Percentiles rank a stretch among this genome's conserved stretches.
Conservation (phyloP, 2,797 vertebrate species). For the Chaenodraco wilsoni region DNA sequence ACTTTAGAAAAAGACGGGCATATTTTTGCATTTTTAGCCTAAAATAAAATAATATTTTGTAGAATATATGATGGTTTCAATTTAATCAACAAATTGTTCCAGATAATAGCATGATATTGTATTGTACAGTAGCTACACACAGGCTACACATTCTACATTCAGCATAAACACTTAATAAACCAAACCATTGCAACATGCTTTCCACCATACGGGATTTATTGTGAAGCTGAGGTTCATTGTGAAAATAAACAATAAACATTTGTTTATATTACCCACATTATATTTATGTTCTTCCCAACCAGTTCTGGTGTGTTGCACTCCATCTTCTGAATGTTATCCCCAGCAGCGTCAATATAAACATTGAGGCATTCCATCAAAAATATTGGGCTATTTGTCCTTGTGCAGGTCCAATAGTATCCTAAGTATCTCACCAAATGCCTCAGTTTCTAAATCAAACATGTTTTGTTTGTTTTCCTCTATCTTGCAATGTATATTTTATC, state of each 20-base stretch:
- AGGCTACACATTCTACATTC: neutral
- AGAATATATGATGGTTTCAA: neutral
- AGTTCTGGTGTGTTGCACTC: neutral
- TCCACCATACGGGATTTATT: neutral
- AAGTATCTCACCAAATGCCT: slow-evolving; percentile 31
- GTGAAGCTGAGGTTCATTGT: neutral
- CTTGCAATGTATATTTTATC: slow-evolving; percentile 51
- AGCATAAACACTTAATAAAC: neutral
- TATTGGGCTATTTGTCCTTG: slow-evolving; percentile 2
- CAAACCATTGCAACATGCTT: neutral
- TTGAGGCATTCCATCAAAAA: slow-evolving; percentile 11
- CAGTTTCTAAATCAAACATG: slow-evolving; percentile 26
- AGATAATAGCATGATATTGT: neutral
- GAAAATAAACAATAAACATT: neutral
- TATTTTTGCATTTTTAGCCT: neutral
- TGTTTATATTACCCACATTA: neutral
- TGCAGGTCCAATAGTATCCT: slow-evolving; percentile 29
- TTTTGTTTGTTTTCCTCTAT: slow-evolving; percentile 37
- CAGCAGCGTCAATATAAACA: neutral
- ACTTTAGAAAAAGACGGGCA: neutral
- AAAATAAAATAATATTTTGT: neutral
- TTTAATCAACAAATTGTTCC: neutral
- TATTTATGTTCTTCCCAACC: neutral
- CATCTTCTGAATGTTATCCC: neutral
- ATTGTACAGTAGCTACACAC: neutral